These are phyloP conservation scores for Erebia epiphron DNA, from an alignment of 2,888 invertebrate genomes.

Conservation along the genomic window DNA sequence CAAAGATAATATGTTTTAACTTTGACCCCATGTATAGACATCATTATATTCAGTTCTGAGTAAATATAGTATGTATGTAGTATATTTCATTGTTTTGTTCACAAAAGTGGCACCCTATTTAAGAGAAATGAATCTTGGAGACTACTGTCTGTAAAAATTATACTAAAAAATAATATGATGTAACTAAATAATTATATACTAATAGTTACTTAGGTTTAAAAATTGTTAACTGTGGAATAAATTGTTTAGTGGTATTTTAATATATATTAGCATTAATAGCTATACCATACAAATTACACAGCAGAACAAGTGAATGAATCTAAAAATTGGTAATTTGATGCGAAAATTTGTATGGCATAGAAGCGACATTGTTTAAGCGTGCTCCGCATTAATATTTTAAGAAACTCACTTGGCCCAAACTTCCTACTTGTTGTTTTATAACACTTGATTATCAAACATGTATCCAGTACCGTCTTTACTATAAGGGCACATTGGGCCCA, in stretches of 20 bases:
- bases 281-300: constrained; percentile 5
- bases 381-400: not conserved
- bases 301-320: not conserved
- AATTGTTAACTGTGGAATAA: constrained; percentile 44
- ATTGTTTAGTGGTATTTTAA: constrained; percentile 36
- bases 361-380: not conserved
- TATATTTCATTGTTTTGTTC: constrained; percentile 29
- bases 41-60: constrained; percentile 10
- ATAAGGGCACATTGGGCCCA: too few species aligned
- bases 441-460: too few species aligned
- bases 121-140: constrained; percentile 45
- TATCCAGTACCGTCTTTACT: too few species aligned
- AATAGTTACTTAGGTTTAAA: constrained; percentile 58
- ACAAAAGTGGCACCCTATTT: constrained; percentile 24
- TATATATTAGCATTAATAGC: constrained; percentile 3
- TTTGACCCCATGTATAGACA: constrained; percentile 15
- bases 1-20: not conserved
- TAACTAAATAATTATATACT: constrained; percentile 55
- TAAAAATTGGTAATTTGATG: not conserved
- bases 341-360: constrained; percentile 1
- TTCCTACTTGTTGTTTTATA: too few species aligned
- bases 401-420: too few species aligned
- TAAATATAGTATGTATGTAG: constrained; percentile 1
- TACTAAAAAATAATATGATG: constrained; percentile 52
- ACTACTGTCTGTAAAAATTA: constrained; percentile 67